These are phyloP conservation scores for Baronia brevicornis DNA, from an alignment of 2,888 invertebrate genomes.

Conservation along the genomic window DNA sequence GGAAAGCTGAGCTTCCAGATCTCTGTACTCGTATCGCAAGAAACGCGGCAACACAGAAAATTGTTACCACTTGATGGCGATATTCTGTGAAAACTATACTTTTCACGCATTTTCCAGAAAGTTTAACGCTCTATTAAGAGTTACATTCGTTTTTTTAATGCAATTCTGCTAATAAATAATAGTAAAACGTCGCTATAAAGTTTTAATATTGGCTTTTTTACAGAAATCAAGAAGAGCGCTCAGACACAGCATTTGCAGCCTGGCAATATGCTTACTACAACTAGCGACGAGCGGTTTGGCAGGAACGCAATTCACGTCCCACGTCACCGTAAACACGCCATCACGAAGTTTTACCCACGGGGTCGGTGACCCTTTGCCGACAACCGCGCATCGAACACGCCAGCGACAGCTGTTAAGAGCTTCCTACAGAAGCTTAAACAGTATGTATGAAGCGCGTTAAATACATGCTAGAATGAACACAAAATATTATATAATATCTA, in stretches of 20 bases:
- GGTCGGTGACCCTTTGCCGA: conserved; percentile 54
- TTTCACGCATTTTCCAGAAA: too few relatives aligned
- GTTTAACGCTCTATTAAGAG: too few relatives aligned
- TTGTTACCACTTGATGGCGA: too few relatives aligned
- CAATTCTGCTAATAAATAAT: not conserved
- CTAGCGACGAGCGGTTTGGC: conserved; percentile 25
- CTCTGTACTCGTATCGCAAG: too few relatives aligned
- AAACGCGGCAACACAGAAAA: too few relatives aligned
- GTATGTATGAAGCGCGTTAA: too few relatives aligned
- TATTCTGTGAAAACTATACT: too few relatives aligned
- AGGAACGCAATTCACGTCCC: conserved; percentile 57
- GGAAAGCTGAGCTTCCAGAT: too few relatives aligned
- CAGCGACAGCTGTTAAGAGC: conserved; percentile 22
- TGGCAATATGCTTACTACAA: conserved; percentile 31
- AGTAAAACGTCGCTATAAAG: too few relatives aligned
- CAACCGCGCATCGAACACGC: conserved; percentile 26
- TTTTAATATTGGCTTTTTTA: conserved; percentile 19
- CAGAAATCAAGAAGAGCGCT: conserved; percentile 27
- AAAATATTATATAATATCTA: too few relatives aligned
- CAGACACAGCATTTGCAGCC: conserved; percentile 20
- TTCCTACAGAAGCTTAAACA: conserved; percentile 30
- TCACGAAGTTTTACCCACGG: conserved; percentile 61
- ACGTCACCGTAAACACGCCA: conserved; percentile 63
- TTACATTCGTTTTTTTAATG: not conserved
- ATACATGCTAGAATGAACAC: too few relatives aligned